Evolutionary conservation across 1,140 invertebrate genomes (phyloP).

Genomic region (Anagrus nilaparvatae): DNA sequence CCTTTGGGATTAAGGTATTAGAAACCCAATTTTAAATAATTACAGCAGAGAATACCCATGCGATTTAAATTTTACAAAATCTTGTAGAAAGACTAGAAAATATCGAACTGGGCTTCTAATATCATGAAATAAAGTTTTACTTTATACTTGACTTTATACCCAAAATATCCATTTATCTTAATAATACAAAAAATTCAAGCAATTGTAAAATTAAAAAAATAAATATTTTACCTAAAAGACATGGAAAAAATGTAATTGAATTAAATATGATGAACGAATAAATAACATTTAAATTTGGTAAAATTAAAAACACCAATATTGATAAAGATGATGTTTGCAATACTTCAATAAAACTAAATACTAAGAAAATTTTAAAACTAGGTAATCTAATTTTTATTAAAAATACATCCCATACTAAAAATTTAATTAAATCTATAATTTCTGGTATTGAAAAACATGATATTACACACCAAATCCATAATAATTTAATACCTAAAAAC

Average conservation of each 20-base stretch:
- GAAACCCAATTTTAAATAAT: too few species aligned
- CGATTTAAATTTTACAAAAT: too few species aligned
- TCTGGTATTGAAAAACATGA: conserved; percentile 76
- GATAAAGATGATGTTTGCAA: conserved; percentile 72
- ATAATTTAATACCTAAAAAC: too few species aligned
- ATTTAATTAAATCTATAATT: conserved; percentile 51
- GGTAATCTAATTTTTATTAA: conserved; percentile 60
- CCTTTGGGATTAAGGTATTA: too few species aligned
- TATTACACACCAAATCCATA: conserved; percentile 85
- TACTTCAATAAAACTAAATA: conserved; percentile 66
- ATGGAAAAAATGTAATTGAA: conserved; percentile 78
- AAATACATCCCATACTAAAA: conserved; percentile 61
- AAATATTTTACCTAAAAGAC: conserved; percentile 45
- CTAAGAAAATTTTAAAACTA: conserved; percentile 42
- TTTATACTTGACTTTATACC: too few species aligned
- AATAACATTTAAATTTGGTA: conserved; percentile 82
- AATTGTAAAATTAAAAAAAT: too few species aligned
- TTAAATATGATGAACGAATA: conserved; percentile 83
- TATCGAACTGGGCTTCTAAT: too few species aligned
- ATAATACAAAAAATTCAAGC: too few species aligned
- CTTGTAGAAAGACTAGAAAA: too few species aligned
- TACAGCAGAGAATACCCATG: too few species aligned
- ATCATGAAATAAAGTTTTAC: too few species aligned
- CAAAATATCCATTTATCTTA: too few species aligned
- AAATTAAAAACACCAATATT: conserved; percentile 69